A percentile compares a stretch with the other conserved stretches of the same genome.
phyloP scores from a whole-genome alignment of 2,888 invertebrate species.

The Sepioteuthis lessoniana region DNA sequence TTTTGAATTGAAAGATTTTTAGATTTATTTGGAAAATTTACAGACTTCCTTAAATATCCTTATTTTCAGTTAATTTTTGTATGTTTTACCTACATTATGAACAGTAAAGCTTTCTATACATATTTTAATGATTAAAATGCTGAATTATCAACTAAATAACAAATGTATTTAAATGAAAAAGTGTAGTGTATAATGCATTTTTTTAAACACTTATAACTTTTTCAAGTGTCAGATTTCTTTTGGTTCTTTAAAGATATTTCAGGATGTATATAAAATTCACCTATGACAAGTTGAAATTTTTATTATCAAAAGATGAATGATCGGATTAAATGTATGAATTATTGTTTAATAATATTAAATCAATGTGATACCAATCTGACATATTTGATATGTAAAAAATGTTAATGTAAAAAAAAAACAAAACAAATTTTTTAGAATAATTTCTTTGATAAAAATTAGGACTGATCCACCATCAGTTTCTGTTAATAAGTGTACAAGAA shows the following conservation, averaged over 20 bases:
- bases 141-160: background rate
- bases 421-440: background rate
- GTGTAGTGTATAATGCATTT: background rate
- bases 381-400: background rate
- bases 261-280: background rate
- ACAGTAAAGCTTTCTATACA: background rate
- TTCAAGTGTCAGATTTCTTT: background rate
- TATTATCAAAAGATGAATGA: background rate
- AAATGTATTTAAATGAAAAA: too few species aligned
- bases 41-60: background rate
- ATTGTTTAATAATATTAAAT: background rate
- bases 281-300: background rate
- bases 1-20: background rate
- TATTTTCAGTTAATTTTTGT: background rate
- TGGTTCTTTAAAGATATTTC: background rate
- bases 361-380: background rate
- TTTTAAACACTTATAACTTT: background rate
- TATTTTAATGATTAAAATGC: background rate
- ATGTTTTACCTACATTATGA: slow-evolving; percentile 13
- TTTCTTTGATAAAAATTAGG: background rate
- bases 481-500: background rate
- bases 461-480: background rate
- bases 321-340: background rate
- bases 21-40: background rate
- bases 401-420: background rate